A percentile compares a stretch with the other conserved stretches of the same genome.
Conservation (phyloP, 2,797 vertebrate species). For the Hippopotamyrus pictus region DNA sequence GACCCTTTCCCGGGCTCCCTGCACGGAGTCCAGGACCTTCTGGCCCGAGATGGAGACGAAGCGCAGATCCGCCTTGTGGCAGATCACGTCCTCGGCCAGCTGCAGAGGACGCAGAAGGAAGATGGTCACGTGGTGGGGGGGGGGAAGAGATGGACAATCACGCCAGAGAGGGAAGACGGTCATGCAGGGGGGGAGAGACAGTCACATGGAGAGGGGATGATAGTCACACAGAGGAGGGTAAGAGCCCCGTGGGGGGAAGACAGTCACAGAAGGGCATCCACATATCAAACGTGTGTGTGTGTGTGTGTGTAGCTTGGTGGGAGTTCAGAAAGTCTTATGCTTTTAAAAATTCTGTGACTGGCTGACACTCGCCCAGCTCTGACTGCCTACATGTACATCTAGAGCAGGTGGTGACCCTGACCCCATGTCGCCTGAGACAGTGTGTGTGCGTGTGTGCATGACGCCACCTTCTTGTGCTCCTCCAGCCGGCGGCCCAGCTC, state of each 20-base stretch:
- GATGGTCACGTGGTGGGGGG: not conserved
- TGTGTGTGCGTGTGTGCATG: not conserved
- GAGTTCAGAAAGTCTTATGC: not conserved
- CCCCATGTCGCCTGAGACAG: not conserved
- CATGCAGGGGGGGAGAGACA: not conserved
- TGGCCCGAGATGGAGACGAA: conserved; percentile 92
- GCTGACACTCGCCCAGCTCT: not conserved
- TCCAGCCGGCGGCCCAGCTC: conserved; percentile 63
- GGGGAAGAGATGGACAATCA: not conserved
- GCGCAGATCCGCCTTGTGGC: conserved; percentile 93
- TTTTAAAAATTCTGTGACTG: not conserved
- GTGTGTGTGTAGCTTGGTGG: not conserved
- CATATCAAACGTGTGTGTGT: not conserved
- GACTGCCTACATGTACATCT: not conserved
- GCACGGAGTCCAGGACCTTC: conserved; percentile 80
- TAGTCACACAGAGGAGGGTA: not conserved
- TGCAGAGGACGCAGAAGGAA: conserved; percentile 27
- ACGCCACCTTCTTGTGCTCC: conserved; percentile 72
- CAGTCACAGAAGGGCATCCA: not conserved
- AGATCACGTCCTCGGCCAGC: conserved; percentile 84
- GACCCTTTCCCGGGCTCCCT: conserved; percentile 58
- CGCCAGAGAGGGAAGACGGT: not conserved
- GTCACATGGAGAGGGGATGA: not conserved
- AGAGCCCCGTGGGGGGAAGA: not conserved
- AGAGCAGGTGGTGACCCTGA: not conserved